Percentiles rank a stretch among this genome's conserved stretches.
Conservation (phyloP, 2,113 vertebrate genomes). For the Macrotus californicus region DNA sequence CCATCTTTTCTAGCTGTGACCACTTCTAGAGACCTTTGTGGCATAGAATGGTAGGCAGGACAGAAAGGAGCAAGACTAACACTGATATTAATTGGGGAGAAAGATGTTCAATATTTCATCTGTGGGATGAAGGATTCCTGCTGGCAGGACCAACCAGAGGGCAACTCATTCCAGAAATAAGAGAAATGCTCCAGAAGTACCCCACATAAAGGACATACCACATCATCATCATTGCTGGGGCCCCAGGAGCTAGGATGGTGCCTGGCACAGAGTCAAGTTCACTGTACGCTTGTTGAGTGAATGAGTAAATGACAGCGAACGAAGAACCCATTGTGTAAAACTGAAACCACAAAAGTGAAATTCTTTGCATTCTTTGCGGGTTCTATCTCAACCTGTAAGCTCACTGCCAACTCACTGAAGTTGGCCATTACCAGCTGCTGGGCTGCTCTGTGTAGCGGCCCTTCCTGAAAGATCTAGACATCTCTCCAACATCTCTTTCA, state of each 20-base stretch:
- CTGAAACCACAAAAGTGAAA: background rate
- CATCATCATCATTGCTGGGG: background rate
- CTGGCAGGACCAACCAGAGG: background rate
- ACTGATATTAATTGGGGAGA: too few relatives aligned
- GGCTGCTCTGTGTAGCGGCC: background rate
- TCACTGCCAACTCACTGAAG: background rate
- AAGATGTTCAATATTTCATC: background rate
- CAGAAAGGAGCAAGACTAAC: background rate
- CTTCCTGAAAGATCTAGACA: background rate
- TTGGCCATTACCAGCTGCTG: background rate
- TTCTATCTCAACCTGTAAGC: background rate
- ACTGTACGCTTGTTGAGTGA: background rate
- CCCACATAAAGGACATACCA: background rate
- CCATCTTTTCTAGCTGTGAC: background rate
- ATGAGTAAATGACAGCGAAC: background rate
- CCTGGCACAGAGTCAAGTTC: background rate
- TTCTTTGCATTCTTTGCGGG: background rate
- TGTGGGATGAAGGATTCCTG: background rate
- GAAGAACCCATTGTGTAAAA: background rate
- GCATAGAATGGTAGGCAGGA: background rate
- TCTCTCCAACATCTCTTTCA: background rate
- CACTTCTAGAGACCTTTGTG: background rate
- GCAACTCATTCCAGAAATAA: background rate
- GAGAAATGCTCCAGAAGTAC: background rate
- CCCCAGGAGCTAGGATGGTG: background rate